Evolutionary conservation across 1,140 invertebrate genomes (phyloP).

Genomic region (Drosophila azteca): DNA sequence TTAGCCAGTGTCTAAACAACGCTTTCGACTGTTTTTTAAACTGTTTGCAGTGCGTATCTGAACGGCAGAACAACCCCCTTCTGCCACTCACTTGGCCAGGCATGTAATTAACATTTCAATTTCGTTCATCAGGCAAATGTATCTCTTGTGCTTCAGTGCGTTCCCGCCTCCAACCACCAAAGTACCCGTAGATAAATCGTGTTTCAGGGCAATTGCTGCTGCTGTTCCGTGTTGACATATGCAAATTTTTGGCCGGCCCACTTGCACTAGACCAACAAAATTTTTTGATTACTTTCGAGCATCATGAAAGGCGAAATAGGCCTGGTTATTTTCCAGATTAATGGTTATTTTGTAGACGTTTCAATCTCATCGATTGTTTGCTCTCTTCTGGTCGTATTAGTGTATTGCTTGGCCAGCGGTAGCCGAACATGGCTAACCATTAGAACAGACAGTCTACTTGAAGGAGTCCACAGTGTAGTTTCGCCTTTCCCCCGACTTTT

Average conservation of each 20-base stretch:
- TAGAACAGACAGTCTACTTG: too few relatives aligned
- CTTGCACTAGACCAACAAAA: slow-evolving; percentile 49
- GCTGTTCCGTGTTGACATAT: slow-evolving; percentile 79
- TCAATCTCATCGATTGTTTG: slow-evolving; percentile 57
- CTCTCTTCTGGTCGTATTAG: slow-evolving; percentile 48
- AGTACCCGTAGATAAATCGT: slow-evolving; percentile 67
- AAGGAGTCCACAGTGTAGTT: too few relatives aligned
- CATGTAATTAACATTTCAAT: slow-evolving; percentile 83
- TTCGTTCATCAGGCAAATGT: slow-evolving; percentile 74
- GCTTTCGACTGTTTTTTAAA: slow-evolving; percentile 77
- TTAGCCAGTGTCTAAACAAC: slow-evolving; percentile 78
- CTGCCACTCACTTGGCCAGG: not conserved
- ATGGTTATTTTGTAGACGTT: slow-evolving; percentile 34
- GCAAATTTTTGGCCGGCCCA: slow-evolving; percentile 71
- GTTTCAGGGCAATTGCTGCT: slow-evolving; percentile 62
- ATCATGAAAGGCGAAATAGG: slow-evolving; percentile 2
- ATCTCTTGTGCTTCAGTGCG: slow-evolving; percentile 69
- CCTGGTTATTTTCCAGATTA: slow-evolving; percentile 44
- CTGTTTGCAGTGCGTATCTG: slow-evolving; percentile 60
- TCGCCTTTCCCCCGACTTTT: too few relatives aligned
- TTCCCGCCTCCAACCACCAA: slow-evolving; percentile 27
- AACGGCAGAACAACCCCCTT: slow-evolving; percentile 1
- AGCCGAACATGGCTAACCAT: too few relatives aligned
- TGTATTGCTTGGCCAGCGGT: slow-evolving; percentile 11
- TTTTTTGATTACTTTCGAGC: slow-evolving; percentile 71